These are phyloP conservation scores for Encarsia formosa DNA, from an alignment of 2,888 invertebrate species.

Conservation along the genomic window DNA sequence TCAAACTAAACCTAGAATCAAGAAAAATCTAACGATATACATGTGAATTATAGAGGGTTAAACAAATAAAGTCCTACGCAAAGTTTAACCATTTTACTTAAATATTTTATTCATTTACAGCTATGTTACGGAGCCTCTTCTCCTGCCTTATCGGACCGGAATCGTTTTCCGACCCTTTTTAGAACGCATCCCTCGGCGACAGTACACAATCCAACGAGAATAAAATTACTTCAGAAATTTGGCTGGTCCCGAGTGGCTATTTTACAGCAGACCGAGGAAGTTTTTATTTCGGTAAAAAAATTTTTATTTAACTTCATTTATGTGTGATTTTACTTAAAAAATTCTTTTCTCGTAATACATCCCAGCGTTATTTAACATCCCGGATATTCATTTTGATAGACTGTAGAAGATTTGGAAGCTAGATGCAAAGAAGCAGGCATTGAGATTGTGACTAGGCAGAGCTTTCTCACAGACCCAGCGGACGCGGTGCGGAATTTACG, in stretches of 20 bases:
- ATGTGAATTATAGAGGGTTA: too few relatives aligned
- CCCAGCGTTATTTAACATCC: too few relatives aligned
- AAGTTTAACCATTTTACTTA: too few relatives aligned
- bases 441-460: slow-evolving; percentile 94
- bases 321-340: too few relatives aligned
- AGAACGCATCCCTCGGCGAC: slow-evolving; percentile 99
- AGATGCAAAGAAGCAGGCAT: slow-evolving; percentile 88
- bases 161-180: slow-evolving; percentile 95
- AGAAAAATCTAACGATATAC: not conserved
- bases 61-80: too few relatives aligned
- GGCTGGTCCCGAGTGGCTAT: slow-evolving; percentile 97
- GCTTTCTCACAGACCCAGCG: slow-evolving; percentile 93
- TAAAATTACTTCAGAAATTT: slow-evolving; percentile 94
- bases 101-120: slow-evolving; percentile 59
- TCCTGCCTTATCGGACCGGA: slow-evolving; percentile 94
- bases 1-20: not conserved
- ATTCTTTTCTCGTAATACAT: too few relatives aligned
- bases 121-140: slow-evolving; percentile 98
- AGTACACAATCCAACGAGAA: slow-evolving; percentile 96
- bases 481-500: slow-evolving; percentile 93
- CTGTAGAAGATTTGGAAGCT: slow-evolving; percentile 94
- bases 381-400: slow-evolving; percentile 56
- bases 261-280: slow-evolving; percentile 97
- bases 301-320: not conserved
- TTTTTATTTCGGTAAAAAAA: slow-evolving; percentile 81